These are phyloP conservation scores for Haliclona indistincta DNA, from an alignment of 37 sponge, comb jelly and placozoan species.

Conservation along the genomic window DNA sequence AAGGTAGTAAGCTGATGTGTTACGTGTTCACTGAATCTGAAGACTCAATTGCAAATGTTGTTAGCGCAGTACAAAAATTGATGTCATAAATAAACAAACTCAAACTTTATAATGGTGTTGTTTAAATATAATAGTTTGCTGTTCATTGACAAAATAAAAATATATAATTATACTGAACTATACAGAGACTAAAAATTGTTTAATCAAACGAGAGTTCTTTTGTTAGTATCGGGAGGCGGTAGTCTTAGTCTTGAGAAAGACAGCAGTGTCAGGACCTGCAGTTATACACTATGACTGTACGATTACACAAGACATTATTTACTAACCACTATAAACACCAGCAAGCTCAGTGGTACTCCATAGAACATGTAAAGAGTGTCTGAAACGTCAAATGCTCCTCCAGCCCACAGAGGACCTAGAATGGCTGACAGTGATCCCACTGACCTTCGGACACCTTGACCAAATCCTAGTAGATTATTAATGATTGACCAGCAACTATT, in stretches of 20 bases:
- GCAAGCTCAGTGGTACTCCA: slow-evolving; percentile 40
- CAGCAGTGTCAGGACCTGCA: slow-evolving; percentile 1
- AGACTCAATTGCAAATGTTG: slow-evolving; percentile 2
- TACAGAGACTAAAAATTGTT: too few species aligned
- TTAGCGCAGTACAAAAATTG: neutral
- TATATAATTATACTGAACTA: too few species aligned
- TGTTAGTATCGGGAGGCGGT: too few species aligned
- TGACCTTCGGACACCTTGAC: slow-evolving; percentile 87
- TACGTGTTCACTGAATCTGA: slow-evolving; percentile 54
- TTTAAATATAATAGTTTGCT: too few species aligned
- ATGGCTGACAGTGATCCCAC: slow-evolving; percentile 76
- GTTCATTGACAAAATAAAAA: too few species aligned
- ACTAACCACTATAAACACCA: slow-evolving; percentile 38
- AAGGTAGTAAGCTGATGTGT: slow-evolving; percentile 37
- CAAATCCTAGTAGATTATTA: slow-evolving; percentile 52
- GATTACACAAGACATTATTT: neutral
- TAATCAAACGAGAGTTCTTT: too few species aligned
- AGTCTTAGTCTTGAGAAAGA: slow-evolving; percentile 5
- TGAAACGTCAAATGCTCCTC: slow-evolving; percentile 24
- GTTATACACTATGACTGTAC: neutral
- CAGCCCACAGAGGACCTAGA: slow-evolving; percentile 90
- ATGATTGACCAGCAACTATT: too few species aligned
- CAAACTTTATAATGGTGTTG: too few species aligned
- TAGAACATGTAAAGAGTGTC: slow-evolving; percentile 33
- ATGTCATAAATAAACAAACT: too few species aligned